Evolutionary conservation across 2,113 vertebrate genomes (phyloP).

Genomic region (Pseudorasbora parva): DNA sequence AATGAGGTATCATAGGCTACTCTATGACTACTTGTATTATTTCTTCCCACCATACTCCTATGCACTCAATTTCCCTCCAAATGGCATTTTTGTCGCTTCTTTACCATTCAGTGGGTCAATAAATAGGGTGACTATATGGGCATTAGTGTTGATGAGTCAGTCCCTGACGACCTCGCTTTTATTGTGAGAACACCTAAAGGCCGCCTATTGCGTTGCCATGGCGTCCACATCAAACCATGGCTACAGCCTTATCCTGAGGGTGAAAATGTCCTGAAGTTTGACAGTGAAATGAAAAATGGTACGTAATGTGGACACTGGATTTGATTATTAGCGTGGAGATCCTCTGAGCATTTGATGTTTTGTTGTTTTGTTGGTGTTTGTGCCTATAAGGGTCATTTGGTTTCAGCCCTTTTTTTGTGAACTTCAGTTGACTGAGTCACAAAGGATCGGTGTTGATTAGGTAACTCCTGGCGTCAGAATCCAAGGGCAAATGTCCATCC

Average conservation of each 20-base stretch:
- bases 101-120: conserved; percentile 63
- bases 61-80: conserved; percentile 2
- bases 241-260: conserved; percentile 42
- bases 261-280: conserved; percentile 40
- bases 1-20: not conserved
- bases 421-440: conserved; percentile 53
- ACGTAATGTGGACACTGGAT: not conserved
- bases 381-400: conserved; percentile 8
- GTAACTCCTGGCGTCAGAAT: conserved; percentile 48
- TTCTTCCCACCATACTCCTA: not conserved
- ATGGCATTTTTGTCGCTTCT: not conserved
- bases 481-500: conserved; percentile 51
- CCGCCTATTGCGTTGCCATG: conserved; percentile 56
- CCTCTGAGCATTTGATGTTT: conserved; percentile 9
- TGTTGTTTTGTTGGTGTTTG: conserved; percentile 12
- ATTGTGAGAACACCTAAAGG: conserved; percentile 65
- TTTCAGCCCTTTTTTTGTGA: not conserved
- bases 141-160: conserved; percentile 75
- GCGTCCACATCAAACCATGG: conserved; percentile 45
- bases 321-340: not conserved
- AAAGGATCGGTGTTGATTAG: conserved; percentile 50
- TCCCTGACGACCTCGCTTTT: conserved; percentile 66
- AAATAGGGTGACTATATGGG: conserved; percentile 70
- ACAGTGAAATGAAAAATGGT: conserved; percentile 20
- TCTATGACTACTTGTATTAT: not conserved